A percentile compares a stretch with the other conserved stretches of the same genome.
These are phyloP conservation scores for Petrocephalus zakoni DNA, from an alignment of 2,113 vertebrate genomes.

Conservation along the genomic window DNA sequence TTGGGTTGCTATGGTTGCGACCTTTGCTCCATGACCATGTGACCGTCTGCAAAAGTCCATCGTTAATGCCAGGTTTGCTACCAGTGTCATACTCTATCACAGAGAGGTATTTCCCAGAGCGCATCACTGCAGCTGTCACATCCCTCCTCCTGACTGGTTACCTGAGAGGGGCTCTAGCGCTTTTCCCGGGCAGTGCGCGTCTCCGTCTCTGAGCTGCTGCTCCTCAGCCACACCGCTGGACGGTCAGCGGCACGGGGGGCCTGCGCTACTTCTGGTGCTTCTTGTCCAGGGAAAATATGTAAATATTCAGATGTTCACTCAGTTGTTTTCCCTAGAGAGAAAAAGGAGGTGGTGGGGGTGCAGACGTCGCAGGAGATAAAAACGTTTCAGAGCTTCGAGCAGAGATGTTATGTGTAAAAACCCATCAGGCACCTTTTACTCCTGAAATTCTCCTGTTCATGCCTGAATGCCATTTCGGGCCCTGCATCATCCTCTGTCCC, in stretches of 20 bases:
- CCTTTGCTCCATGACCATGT: neutral
- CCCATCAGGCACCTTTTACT: neutral
- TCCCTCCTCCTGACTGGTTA: neutral
- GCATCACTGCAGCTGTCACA: neutral
- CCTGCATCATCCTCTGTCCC: neutral
- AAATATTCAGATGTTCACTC: conserved; percentile 48
- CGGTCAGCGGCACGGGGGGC: neutral
- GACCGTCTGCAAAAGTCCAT: neutral
- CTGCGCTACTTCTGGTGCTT: conserved; percentile 30
- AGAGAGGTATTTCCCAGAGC: neutral
- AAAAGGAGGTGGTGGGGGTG: neutral
- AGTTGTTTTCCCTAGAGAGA: conserved; percentile 46
- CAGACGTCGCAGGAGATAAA: neutral
- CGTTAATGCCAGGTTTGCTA: neutral
- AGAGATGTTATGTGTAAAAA: neutral
- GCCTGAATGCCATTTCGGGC: neutral
- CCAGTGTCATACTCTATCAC: neutral
- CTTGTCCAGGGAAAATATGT: conserved; percentile 50
- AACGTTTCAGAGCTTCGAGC: neutral
- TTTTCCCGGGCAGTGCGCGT: neutral
- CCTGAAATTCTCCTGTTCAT: neutral
- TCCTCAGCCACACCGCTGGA: neutral
- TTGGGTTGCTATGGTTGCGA: neutral
- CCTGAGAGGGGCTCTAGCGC: conserved; percentile 16
- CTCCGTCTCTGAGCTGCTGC: neutral